phyloP scores from a whole-genome alignment of 2,888 invertebrate species.

The Deladenus siricidicola region DNA sequence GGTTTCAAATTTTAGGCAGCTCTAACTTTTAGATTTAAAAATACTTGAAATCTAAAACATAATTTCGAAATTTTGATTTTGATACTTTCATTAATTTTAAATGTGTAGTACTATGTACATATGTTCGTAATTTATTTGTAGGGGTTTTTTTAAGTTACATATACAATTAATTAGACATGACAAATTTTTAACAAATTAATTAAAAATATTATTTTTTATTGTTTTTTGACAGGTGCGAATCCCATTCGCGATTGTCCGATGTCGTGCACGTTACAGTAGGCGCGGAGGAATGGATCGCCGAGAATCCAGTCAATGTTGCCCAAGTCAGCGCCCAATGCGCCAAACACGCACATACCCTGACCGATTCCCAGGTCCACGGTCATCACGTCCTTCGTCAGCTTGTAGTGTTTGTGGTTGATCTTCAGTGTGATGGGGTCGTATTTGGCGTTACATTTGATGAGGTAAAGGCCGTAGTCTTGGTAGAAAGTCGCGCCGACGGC shows the following conservation, averaged over 20 bases:
- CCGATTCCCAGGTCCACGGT: slow-evolving; percentile 1
- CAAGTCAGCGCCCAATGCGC: neutral
- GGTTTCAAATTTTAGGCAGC: too few relatives aligned
- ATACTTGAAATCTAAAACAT: too few relatives aligned
- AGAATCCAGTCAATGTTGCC: slow-evolving; percentile 11
- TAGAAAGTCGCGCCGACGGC: slow-evolving; percentile 26
- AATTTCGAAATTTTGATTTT: too few relatives aligned
- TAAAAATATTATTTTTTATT: neutral
- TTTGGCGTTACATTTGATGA: slow-evolving; percentile 24
- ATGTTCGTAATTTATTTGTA: too few relatives aligned
- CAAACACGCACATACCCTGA: neutral
- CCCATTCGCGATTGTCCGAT: slow-evolving; percentile 34
- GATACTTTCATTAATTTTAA: too few relatives aligned
- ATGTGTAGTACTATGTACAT: too few relatives aligned
- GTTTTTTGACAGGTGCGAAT: slow-evolving; percentile 22
- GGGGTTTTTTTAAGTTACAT: too few relatives aligned
- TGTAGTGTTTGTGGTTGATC: slow-evolving; percentile 22
- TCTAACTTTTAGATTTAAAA: too few relatives aligned
- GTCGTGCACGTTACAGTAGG: slow-evolving; percentile 34
- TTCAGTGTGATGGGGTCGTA: slow-evolving; percentile 18
- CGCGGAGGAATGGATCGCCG: slow-evolving; percentile 23
- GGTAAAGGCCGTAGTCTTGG: slow-evolving; percentile 12
- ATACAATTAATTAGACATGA: too few relatives aligned
- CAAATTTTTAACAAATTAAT: too few relatives aligned
- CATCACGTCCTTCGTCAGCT: slow-evolving; percentile 14